Percentiles rank a stretch among this genome's conserved stretches.
Conservation (phyloP, 2,113 vertebrate species). For the Eurypyga helias region DNA sequence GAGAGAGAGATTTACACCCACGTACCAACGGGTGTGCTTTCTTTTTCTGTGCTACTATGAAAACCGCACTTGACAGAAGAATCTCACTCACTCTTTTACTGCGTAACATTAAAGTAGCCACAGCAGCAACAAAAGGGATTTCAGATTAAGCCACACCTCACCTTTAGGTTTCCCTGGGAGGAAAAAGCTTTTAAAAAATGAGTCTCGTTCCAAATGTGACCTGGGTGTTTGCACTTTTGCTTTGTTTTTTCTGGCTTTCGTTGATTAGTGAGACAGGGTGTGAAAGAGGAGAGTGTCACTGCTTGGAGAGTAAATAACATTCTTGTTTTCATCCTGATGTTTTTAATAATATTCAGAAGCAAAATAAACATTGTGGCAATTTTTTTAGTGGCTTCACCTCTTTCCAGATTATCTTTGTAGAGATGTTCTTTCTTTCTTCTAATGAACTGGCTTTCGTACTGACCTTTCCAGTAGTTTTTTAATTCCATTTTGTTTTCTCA, state of each 20-base stretch:
- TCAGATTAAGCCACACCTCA: neutral
- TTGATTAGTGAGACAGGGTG: neutral
- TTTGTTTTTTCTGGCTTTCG: neutral
- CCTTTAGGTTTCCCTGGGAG: neutral
- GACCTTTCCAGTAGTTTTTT: neutral
- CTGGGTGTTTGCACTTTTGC: neutral
- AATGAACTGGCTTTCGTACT: neutral
- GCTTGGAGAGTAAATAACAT: neutral
- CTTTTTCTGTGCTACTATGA: slow-evolving; percentile 32
- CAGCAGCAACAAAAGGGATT: neutral
- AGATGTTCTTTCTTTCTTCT: neutral
- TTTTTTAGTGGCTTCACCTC: neutral
- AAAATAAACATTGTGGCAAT: neutral
- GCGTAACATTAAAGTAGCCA: neutral
- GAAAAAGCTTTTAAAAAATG: neutral
- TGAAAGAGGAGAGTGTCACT: neutral
- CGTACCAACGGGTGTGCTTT: neutral
- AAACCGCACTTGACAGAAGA: neutral
- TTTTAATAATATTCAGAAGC: neutral
- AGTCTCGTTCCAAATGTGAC: neutral
- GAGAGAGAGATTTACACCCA: slow-evolving; percentile 13
- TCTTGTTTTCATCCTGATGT: neutral
- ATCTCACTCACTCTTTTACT: neutral
- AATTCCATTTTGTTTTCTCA: neutral
- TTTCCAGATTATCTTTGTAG: neutral